Evolutionary conservation across 37 sponge, comb jelly and placozoan genomes (phyloP).

Genomic region (Hexactinellida sp.): DNA sequence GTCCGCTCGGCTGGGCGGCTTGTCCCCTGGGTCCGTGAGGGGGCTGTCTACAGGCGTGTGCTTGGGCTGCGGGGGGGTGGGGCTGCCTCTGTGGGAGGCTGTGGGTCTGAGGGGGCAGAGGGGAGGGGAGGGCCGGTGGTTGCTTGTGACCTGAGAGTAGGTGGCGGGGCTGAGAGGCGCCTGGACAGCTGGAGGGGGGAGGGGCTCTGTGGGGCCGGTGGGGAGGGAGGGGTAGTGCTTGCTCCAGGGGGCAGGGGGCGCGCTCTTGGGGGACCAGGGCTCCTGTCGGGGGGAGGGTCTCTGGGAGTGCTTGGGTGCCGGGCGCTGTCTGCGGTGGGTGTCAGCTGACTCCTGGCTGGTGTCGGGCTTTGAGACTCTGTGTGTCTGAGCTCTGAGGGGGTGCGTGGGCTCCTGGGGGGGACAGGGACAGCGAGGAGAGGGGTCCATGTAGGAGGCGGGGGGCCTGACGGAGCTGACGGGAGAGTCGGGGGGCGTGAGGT

Average conservation of each 20-base stretch:
- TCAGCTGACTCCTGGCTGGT: neutral
- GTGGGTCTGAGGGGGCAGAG: neutral
- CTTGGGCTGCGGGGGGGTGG: neutral
- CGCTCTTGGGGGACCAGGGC: neutral
- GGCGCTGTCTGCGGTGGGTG: neutral
- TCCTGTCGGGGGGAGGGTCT: neutral
- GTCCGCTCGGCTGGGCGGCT: neutral
- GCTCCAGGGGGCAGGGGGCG: slow-evolving; percentile 14
- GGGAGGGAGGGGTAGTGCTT: slow-evolving; percentile 10
- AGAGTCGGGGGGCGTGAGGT: neutral
- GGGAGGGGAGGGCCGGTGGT: neutral
- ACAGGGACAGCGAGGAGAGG: neutral
- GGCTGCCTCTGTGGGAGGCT: neutral
- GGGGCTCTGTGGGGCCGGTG: neutral
- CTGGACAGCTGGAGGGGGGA: neutral
- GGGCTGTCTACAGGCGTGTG: neutral
- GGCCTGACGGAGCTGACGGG: neutral
- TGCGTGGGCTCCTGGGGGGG: neutral
- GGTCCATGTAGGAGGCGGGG: neutral
- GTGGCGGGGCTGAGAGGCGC: neutral
- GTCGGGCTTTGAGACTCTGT: neutral
- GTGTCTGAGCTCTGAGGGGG: neutral
- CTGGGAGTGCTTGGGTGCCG: neutral
- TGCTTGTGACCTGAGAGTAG: neutral
- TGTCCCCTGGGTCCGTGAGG: neutral